A percentile compares a stretch with the other conserved stretches of the same genome.
Conservation (phyloP, 2,888 invertebrate genomes). For the Scelioninae gen. 1 region DNA sequence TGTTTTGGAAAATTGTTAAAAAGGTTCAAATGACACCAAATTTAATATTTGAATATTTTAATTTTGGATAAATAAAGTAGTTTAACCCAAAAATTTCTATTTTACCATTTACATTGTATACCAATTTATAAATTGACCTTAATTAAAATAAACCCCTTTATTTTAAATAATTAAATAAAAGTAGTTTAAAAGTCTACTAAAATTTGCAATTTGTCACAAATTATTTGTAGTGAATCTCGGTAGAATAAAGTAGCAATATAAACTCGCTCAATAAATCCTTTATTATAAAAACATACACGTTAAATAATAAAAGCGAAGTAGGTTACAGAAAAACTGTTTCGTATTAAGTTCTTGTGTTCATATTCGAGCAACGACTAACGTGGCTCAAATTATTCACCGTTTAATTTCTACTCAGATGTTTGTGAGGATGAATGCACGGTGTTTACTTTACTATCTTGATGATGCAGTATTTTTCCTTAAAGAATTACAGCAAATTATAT, state of each 20-base stretch:
- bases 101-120: no score
- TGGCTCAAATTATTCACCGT: neutral
- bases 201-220: no score
- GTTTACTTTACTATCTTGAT: slow-evolving; percentile 1
- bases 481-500: slow-evolving; percentile 1
- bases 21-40: no score
- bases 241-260: neutral
- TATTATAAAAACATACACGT: neutral
- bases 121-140: no score
- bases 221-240: no score
- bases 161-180: no score
- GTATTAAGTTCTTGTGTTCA: slow-evolving; percentile 1
- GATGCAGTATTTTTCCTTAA: neutral
- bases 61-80: no score
- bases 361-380: neutral
- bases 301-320: slow-evolving; percentile 2
- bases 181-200: no score
- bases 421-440: slow-evolving; percentile 1
- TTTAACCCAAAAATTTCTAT: no score
- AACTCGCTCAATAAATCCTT: neutral
- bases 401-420: slow-evolving; percentile 15
- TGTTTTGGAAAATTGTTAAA: no score
- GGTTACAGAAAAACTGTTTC: slow-evolving; percentile 1
- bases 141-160: no score
- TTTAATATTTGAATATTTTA: no score